phyloP scores from a whole-genome alignment of 2,113 vertebrate genomes.

The rabbit (Oryctolagus cuniculus) region mOryCun1.1 NC_091433.1:122408501-122409000 shows the following conservation, averaged over 20 bases:
- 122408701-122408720: neutral
- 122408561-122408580: neutral
- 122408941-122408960: too few relatives aligned
- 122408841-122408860: too few relatives aligned
- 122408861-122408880: too few relatives aligned
- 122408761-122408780: neutral
- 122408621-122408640: neutral
- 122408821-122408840: too few relatives aligned
- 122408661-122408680: neutral
- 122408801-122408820: too few relatives aligned
- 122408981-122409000: too few relatives aligned
- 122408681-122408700: conserved; percentile 22
- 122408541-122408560: neutral
- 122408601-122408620: neutral
- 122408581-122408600: neutral
- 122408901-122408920: too few relatives aligned
- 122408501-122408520: neutral
- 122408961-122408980: too few relatives aligned
- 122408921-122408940: too few relatives aligned
- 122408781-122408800: too few relatives aligned
- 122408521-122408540: neutral
- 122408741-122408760: neutral
- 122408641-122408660: neutral
- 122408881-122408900: too few relatives aligned
- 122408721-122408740: neutral